Conservation (phyloP, 2,797 vertebrate species). For the Sorex maritimensis region DNA sequence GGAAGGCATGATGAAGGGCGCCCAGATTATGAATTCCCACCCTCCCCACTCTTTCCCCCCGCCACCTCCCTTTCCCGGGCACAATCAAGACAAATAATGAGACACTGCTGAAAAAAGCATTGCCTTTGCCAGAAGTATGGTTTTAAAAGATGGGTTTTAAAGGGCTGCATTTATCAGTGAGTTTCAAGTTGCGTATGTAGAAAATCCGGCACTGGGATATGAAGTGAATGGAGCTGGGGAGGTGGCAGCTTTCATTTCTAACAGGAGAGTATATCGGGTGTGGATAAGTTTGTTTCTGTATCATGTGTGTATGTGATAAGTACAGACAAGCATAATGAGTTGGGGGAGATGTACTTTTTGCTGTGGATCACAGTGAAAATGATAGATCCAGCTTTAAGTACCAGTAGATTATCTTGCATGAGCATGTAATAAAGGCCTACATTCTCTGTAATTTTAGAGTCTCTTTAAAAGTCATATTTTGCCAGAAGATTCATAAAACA, state of each 20-base stretch:
- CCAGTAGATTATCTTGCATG: constrained; percentile 35
- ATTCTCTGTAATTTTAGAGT: constrained; percentile 53
- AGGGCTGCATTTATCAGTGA: neutral
- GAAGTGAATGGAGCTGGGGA: neutral
- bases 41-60: neutral
- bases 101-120: neutral
- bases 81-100: neutral
- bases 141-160: neutral
- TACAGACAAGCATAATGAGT: neutral
- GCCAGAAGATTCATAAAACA: constrained; percentile 27
- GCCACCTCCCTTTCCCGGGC: fast-evolving
- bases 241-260: constrained; percentile 11
- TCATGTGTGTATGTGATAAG: neutral
- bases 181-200: neutral
- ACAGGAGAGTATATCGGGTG: constrained; percentile 1
- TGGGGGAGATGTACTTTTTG: constrained; percentile 18
- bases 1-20: neutral
- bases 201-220: neutral
- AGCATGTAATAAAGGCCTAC: neutral
- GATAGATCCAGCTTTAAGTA: constrained; percentile 27
- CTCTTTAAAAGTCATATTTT: constrained; percentile 61
- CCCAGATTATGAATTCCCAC: neutral
- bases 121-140: neutral
- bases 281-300: neutral
- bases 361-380: neutral